Percentiles rank a stretch among this genome's conserved stretches.
Evolutionary conservation across 2,113 vertebrate genomes (phyloP).

Genomic region (Malurus alboscapulatus): DNA sequence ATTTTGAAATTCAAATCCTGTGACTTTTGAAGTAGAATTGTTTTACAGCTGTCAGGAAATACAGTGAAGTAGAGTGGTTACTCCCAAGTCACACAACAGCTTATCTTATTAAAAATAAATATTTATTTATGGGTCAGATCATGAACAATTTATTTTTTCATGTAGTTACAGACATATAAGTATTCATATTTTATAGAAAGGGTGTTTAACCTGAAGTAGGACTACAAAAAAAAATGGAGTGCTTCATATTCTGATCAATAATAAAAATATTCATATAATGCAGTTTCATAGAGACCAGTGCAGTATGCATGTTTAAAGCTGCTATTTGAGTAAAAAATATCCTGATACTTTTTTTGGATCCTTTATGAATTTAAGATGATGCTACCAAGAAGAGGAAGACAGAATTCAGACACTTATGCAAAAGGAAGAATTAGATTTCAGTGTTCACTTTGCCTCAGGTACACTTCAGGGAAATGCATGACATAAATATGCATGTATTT

Average conservation of each 20-base stretch:
- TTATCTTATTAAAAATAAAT: conserved; percentile 22
- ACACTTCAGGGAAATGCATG: neutral
- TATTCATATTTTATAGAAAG: neutral
- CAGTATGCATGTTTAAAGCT: neutral
- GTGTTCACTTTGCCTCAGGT: neutral
- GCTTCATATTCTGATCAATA: neutral
- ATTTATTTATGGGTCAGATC: conserved; percentile 38
- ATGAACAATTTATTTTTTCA: conserved; percentile 8
- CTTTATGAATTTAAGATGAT: neutral
- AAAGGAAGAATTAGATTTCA: neutral
- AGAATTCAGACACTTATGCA: conserved; percentile 1
- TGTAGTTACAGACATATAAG: neutral
- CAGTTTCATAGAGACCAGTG: neutral
- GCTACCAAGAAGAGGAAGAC: neutral
- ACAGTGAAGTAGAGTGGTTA: neutral
- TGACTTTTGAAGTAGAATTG: conserved; percentile 52
- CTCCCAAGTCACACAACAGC: conserved; percentile 14
- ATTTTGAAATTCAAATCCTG: conserved; percentile 63
- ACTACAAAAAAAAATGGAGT: neutral
- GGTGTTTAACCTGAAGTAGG: neutral
- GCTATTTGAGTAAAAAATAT: neutral
- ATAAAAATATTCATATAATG: neutral
- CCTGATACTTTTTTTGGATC: neutral
- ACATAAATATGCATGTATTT: conserved; percentile 9
- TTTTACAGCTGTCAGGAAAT: conserved; percentile 49